phyloP scores from a whole-genome alignment of 2,797 vertebrate species.

The Falco naumanni region DNA sequence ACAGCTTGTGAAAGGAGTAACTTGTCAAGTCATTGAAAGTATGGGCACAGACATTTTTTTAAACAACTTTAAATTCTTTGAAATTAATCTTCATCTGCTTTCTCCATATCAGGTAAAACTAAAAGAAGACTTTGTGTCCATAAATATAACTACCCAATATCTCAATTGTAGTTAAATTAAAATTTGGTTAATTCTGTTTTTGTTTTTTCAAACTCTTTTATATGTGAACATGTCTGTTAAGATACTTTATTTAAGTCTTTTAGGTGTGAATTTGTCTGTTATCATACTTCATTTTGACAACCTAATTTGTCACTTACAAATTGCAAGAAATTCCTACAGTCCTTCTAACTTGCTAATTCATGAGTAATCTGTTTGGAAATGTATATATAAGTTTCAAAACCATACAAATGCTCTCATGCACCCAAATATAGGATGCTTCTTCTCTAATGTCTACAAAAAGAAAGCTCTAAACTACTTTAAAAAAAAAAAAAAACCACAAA shows the following conservation, averaged over 20 bases:
- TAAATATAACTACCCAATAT: background rate
- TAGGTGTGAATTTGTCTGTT: background rate
- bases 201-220: background rate
- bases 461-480: background rate
- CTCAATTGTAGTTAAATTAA: background rate
- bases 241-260: background rate
- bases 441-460: background rate
- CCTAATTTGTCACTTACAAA: background rate
- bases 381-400: background rate
- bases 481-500: background rate
- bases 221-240: background rate
- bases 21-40: slow-evolving; percentile 74
- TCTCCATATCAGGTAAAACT: slow-evolving; percentile 78
- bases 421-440: background rate
- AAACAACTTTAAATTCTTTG: slow-evolving; percentile 72
- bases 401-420: background rate
- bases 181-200: background rate
- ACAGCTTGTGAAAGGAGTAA: slow-evolving; percentile 81
- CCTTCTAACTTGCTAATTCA: background rate
- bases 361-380: slow-evolving; percentile 6
- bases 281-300: background rate
- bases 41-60: slow-evolving; percentile 72
- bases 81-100: slow-evolving; percentile 77
- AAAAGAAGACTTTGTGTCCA: background rate
- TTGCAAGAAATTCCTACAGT: background rate